Evolutionary conservation across 1,140 invertebrate genomes (phyloP), one percentile per base, ranked within the genome.

Genomic region (Dendrolimus punctatus): DNA sequence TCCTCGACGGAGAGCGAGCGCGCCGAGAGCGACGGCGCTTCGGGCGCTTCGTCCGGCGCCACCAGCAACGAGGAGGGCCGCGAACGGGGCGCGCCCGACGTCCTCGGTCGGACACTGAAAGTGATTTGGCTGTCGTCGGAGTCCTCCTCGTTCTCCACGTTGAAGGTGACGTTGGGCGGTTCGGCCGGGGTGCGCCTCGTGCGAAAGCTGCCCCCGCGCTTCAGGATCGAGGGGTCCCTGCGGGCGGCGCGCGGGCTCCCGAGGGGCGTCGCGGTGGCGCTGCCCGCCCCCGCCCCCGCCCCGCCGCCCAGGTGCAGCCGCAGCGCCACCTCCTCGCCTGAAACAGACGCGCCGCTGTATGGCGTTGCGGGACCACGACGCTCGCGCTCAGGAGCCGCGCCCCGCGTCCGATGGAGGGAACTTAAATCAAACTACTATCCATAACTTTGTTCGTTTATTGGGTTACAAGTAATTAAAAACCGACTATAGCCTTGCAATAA

Each of bases 81-180:
- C 38, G 67, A 39, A 40, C 42, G 53, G 50, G 40, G 41, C 44
- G 43, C n/a, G 23, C 43, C 36, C 62, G 57, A 46, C 59, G 52
- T 42, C 8, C 71, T 45, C 45, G 68, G 52, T 8, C 67, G 58
- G 55, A 64, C 69, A 54, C 64, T 68, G 68, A 80, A 80, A n/a
- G 72, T 73, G 68, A 79, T 74, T 56, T 76, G 78, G 7, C 71
- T 69, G 41, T 68, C 70, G 62, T 76, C 71, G 40, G 64, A 66
- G 49, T 76, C 73, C 41, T 74, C 60, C 55, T 82, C 75, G 71
- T 68, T 73, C 69, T 82, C 76, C 8, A 82, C 75, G 63, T 63
- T 76, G 67, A 82, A 82, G 61, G 75, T 80, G 70, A 82, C 79
- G 62, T 68, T 65, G 63, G 76, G 74, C 52, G 73, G 58, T 56